These are phyloP conservation scores for Dryobotodes eremita DNA, from an alignment of 2,888 invertebrate species.

Conservation along the genomic window DNA sequence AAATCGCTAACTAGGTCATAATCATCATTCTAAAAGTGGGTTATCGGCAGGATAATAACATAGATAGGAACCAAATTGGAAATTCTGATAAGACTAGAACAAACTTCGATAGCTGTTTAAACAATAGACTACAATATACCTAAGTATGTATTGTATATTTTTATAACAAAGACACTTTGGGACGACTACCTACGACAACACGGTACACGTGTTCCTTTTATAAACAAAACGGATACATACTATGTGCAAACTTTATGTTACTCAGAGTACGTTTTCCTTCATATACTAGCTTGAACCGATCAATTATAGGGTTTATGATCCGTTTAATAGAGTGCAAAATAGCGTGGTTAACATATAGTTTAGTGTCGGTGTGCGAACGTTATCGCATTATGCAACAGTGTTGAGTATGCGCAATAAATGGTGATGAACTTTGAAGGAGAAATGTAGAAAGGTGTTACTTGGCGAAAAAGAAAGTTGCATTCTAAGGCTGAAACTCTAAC, in stretches of 20 bases:
- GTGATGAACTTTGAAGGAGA: slow-evolving; percentile 40
- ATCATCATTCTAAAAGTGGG: slow-evolving; percentile 20
- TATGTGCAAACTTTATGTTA: slow-evolving; percentile 22
- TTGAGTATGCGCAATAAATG: slow-evolving; percentile 29
- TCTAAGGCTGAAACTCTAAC: background rate
- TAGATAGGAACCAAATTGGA: slow-evolving; percentile 45
- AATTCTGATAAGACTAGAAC: slow-evolving; percentile 10
- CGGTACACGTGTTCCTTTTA: slow-evolving; percentile 54
- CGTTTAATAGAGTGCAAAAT: slow-evolving; percentile 50
- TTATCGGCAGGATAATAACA: slow-evolving; percentile 45
- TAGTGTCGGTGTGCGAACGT: slow-evolving; percentile 14
- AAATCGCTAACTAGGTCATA: slow-evolving; percentile 15
- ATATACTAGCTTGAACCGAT: slow-evolving; percentile 23
- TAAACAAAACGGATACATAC: slow-evolving; percentile 40
- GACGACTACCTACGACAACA: slow-evolving; percentile 36
- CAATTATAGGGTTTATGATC: slow-evolving; percentile 37
- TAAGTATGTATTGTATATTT: slow-evolving; percentile 16
- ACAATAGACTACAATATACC: slow-evolving; percentile 33
- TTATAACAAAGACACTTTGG: slow-evolving; percentile 55
- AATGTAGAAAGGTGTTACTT: slow-evolving; percentile 31
- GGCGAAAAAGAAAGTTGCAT: slow-evolving; percentile 11
- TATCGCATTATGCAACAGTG: slow-evolving; percentile 56
- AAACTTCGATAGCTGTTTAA: slow-evolving; percentile 18
- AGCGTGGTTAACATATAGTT: slow-evolving; percentile 29
- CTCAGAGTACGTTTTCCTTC: slow-evolving; percentile 7